Base-by-base conservation (phyloP, 2,797 vertebrate species). In the Pelochelys cantorii region DNA sequence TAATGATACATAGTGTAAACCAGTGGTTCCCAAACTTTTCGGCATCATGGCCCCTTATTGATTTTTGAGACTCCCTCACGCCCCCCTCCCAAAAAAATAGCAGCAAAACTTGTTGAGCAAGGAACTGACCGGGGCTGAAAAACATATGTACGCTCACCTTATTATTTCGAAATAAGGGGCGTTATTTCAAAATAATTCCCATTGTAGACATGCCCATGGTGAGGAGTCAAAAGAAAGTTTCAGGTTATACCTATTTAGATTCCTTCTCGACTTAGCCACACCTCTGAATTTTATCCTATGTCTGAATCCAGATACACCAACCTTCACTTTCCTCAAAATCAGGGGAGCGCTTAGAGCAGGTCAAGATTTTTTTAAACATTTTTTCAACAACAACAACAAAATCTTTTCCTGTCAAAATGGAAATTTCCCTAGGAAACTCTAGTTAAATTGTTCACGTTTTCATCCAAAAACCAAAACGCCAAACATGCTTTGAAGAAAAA, bases 401-500 rank as follows among this genome's bases (percentile, higher is more conserved):
- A 2, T 9, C 7, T 8, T 1, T 11, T 81, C n/a, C 56, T 2
- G 57, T 31, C 42, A 5, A 87, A 91, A 11, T 7, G 7, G 37
- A 85, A 77, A 48, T 22, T 84, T 48, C 31, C 18, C 6, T 0
- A 11, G 9, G 37, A 7, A 90, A 22, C 1, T 53, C 22, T 55
- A 68, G 54, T 34, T 71, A 42, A 0, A 15, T 9, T 59, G 80
- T 89, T 71, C 5, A 78, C 31, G 7, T 71, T 71, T 3, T 23
- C 0, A 27, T 71, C 68, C 60, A 54, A 5, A 9, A 31, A 71
- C 13, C 1, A 10, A 13, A 7, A 18, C 5, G 10, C 65, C n/a
- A 37, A 71, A 71, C 20, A 0, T 0, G 42, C 4, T 3, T 17
- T 56, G 1, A 4, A 37, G 62, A 3, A 75, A 85, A 14, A 65